Base-by-base conservation (phyloP, 1,140 invertebrate species). In the Metaphire vulgaris region DNA sequence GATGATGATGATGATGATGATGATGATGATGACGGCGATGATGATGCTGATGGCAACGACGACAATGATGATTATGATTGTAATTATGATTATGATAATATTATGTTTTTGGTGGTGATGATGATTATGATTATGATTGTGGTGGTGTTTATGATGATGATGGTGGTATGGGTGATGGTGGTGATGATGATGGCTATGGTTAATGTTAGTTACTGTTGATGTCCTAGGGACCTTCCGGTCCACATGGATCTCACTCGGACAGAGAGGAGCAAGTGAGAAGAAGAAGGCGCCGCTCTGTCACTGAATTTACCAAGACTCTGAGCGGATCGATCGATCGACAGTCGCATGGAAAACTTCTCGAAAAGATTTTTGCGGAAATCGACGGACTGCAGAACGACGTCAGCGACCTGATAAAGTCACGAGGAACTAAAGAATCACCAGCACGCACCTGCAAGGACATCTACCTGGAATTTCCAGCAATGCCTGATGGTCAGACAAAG, bases 371-470 rank as follows among this genome's bases (percentile, higher is more conserved):
- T 75, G 77, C 78, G 1, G 81, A 86, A 70, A 83, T 86, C 74
- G 81, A 84, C 68, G 73, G 80, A 12, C 77, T 86, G 28, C 78
- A 91, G 68, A 86, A 90, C 75, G 90, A 93, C 75, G 83, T 95
- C 41, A 91, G 93, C 76, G 85, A 88, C 41, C 88, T 91, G 21
- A 89, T 89, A 74, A 91, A 91, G 81, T 93, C 93, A 1, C 86
- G 90, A 2, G 93, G 93, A n/a, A 91, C 90, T 0, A 87, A 89
- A 79, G 86, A 88, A 72, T 92, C 92, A 85, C 93, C 93, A 6
- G 92, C 89, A 0, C 87, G 92, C 30, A 90, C 92, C 0, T 96
- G 93, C 82, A 90, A 89, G 77, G 93, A 95, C 85, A 85, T 96
- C 14, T 89, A 90, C 79, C 91, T 89, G 75, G 90, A 91, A 16